Base-by-base conservation (phyloP, 2,888 invertebrate species). In the Macrophya annulata region DNA sequence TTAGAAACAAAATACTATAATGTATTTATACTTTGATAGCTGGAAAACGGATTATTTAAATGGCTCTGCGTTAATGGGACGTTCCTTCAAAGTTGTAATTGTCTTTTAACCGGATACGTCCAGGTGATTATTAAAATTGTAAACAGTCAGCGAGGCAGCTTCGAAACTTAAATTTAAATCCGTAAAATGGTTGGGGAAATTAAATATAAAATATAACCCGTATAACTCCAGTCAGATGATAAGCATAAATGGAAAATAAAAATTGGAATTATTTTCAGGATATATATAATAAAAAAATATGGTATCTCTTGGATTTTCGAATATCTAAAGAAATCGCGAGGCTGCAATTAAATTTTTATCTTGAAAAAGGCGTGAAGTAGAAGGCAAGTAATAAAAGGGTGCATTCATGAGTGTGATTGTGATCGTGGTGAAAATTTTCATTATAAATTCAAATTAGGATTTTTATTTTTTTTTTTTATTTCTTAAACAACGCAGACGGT, bases 91-190 rank as follows among this genome's bases (percentile, higher is more conserved):
- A 74, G 71, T 71, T 71, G 43, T 71, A 40, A 71, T 71, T 45
- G 74, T 74, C 74, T 74, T 45, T 45, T 74, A 74, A 74, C 74
- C 45, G 31, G 74, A 74, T 74, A 74, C 45, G 9, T 17, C 74
- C n/a, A 9, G n/a, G 45, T 45, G 74, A 45, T 43, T 17, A 45
- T 74, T 21, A 21, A 74, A 74, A 45, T 74, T 74, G 45, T 45
- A 74, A 74, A 45, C 45, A 74, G 10, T 17, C 45, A 45, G 43
- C 40, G n/a, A 21, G n/a, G 62, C 62, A 25, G 17, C 74, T 45
- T 45, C 45, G 4, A 8, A 12, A 15, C 45, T 21, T 45, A 10
- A n/a, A 74, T 45, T 74, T 45, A 8, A 21, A 74, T 74, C 21
- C 31, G 10, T 8, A 45, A 74, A 21, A 45, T 21, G 9, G 40